Percentiles rank a stretch among this genome's conserved stretches.
phyloP scores from a whole-genome alignment of 2,113 vertebrate genomes.

The Heteronetta atricapilla region DNA sequence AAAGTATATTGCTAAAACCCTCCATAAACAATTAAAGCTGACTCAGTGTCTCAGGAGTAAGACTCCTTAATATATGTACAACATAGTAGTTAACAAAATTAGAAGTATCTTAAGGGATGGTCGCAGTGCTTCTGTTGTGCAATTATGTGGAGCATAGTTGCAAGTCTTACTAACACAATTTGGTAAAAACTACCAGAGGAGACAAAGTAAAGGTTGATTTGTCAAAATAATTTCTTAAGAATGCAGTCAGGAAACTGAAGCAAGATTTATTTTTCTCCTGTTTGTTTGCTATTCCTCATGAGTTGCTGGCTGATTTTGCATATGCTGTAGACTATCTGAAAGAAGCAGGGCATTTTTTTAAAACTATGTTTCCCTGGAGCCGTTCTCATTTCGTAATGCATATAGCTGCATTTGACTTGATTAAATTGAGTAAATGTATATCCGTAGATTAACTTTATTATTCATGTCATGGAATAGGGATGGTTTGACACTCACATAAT shows the following conservation, averaged over 20 bases:
- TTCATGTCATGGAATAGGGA: neutral
- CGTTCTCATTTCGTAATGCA: neutral
- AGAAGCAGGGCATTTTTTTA: neutral
- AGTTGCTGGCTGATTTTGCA: neutral
- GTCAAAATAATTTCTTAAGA: slow-evolving; percentile 9
- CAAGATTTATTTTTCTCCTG: slow-evolving; percentile 17
- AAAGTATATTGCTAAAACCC: slow-evolving; percentile 28
- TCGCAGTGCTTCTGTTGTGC: neutral
- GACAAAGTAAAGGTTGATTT: neutral
- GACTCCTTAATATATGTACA: neutral
- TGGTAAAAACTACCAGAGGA: neutral
- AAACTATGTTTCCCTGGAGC: neutral
- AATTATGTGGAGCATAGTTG: neutral
- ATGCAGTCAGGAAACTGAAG: neutral
- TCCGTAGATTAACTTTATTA: neutral
- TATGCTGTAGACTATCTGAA: neutral
- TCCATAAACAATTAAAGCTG: slow-evolving; percentile 25
- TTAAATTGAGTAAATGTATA: slow-evolving; percentile 14
- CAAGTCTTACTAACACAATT: neutral
- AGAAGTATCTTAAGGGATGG: neutral
- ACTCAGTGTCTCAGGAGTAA: neutral
- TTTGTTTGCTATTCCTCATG: neutral
- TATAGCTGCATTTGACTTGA: neutral
- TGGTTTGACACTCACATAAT: neutral
- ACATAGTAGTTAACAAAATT: neutral